Evolutionary conservation across 2,888 invertebrate species (phyloP).

Genomic region (Microplitis manilae): DNA sequence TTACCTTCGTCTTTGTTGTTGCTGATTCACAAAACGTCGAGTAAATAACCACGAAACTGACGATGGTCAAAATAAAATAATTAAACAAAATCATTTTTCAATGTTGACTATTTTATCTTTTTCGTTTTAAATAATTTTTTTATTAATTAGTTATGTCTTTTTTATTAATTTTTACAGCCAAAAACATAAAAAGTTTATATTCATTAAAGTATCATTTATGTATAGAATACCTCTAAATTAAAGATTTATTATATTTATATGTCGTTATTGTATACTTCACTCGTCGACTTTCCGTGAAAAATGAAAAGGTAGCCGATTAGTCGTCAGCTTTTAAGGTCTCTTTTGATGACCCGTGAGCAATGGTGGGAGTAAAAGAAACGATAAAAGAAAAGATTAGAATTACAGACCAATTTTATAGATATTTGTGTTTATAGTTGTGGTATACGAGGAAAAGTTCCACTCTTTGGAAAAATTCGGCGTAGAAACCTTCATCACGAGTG

Average conservation of each 20-base stretch:
- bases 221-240: no score
- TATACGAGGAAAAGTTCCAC: background rate
- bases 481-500: conserved; percentile 46
- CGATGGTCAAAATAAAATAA: background rate
- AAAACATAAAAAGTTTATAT: no score
- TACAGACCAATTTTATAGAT: background rate
- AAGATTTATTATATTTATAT: background rate
- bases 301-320: background rate
- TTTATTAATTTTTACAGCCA: no score
- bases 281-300: conserved; percentile 9
- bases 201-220: no score
- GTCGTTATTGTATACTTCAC: background rate
- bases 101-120: background rate
- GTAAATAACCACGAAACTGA: background rate
- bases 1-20: background rate
- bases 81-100: background rate
- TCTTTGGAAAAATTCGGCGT: background rate
- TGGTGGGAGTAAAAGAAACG: conserved; percentile 6
- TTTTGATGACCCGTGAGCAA: background rate
- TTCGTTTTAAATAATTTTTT: no score
- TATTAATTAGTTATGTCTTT: no score
- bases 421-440: conserved; percentile 10
- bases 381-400: background rate
- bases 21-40: background rate
- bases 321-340: conserved; percentile 15